phyloP scores from a whole-genome alignment of 2,888 invertebrate species.

The Zootermopsis nevadensis region DNA sequence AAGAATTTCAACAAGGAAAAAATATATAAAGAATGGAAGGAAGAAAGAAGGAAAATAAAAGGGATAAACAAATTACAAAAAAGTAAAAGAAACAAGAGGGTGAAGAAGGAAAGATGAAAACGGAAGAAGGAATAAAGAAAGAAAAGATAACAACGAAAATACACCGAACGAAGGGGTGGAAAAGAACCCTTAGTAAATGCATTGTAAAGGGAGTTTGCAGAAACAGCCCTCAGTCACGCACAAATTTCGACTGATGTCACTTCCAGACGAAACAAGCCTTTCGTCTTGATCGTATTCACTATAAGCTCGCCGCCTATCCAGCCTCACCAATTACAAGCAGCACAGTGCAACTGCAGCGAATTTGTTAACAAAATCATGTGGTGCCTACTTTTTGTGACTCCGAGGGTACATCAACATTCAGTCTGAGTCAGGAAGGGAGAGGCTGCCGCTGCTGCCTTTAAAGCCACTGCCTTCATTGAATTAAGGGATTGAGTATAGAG shows the following conservation, averaged over 20 bases:
- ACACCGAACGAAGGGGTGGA: too few relatives aligned
- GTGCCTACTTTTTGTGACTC: not conserved
- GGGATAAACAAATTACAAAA: too few relatives aligned
- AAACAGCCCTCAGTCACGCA: too few relatives aligned
- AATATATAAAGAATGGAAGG: too few relatives aligned
- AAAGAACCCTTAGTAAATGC: too few relatives aligned
- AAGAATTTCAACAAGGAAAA: too few relatives aligned
- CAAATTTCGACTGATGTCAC: not conserved
- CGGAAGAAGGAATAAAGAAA: too few relatives aligned
- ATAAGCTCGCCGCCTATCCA: not conserved
- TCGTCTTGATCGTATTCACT: not conserved
- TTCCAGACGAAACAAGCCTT: not conserved
- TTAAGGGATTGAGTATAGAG: slow-evolving; percentile 13
- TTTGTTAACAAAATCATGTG: not conserved
- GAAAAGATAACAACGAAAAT: too few relatives aligned
- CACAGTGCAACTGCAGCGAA: not conserved
- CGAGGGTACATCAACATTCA: slow-evolving; percentile 13
- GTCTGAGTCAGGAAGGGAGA: slow-evolving; percentile 10
- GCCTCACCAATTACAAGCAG: not conserved
- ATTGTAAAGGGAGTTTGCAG: too few relatives aligned
- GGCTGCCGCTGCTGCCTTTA: not conserved
- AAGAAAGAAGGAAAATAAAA: too few relatives aligned
- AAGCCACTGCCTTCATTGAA: not conserved
- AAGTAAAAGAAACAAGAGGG: too few relatives aligned
- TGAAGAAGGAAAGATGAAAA: too few relatives aligned